These are phyloP conservation scores for Brachyhypopomus gauderio DNA, from an alignment of 2,113 vertebrate genomes.

Conservation along the genomic window DNA sequence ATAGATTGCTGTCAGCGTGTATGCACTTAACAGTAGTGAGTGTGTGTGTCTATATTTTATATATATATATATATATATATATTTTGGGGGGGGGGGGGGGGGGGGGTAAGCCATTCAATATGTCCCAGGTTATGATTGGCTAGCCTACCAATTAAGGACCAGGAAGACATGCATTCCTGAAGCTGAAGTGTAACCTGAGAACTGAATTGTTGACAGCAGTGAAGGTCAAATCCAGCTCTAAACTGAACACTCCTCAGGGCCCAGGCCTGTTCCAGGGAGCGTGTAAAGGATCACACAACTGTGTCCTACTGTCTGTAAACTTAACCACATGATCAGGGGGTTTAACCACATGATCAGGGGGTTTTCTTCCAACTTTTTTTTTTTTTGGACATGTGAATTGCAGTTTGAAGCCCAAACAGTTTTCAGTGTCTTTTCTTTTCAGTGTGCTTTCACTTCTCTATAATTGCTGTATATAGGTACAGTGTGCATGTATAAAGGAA, in stretches of 20 bases:
- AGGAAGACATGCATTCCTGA: conserved; percentile 12
- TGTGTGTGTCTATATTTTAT: background rate
- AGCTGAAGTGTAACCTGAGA: conserved; percentile 31
- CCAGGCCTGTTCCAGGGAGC: conserved; percentile 25
- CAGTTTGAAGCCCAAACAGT: conserved; percentile 27
- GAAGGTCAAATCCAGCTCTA: conserved; percentile 50
- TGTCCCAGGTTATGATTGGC: background rate
- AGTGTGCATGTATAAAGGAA: conserved; percentile 43
- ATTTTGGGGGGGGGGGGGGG: background rate
- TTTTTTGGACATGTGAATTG: conserved; percentile 46
- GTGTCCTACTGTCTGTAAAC: conserved; percentile 27
- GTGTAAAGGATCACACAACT: background rate
- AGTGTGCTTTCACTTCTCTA: conserved; percentile 53
- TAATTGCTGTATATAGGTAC: conserved; percentile 62
- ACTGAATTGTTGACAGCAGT: conserved; percentile 54
- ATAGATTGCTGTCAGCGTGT: background rate
- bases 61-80: conserved; percentile 18
- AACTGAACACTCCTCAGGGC: conserved; percentile 63
- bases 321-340: conserved; percentile 25
- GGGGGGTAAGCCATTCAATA: no score
- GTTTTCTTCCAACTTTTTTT: conserved; percentile 53
- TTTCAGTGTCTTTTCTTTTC: conserved; percentile 54
- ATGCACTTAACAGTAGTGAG: conserved; percentile 53
- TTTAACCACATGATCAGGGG: conserved; percentile 29
- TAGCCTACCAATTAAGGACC: conserved; percentile 30